Base-by-base conservation (phyloP, 2,113 vertebrate species). In the Notarius quadriscutis region DNA sequence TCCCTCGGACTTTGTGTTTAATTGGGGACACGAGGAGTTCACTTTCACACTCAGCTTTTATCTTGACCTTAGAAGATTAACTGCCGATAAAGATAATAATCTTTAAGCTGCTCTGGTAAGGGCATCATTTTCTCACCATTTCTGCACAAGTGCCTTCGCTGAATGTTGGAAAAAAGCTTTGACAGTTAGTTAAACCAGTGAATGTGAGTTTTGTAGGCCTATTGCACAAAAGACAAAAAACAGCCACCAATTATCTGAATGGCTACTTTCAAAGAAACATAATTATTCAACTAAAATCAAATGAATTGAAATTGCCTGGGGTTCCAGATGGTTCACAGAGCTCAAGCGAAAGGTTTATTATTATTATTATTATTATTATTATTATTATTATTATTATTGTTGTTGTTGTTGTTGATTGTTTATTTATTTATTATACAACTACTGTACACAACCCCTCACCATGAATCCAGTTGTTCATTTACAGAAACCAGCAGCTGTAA, bases 41-140 rank as follows among this genome's bases (percentile, higher is more conserved):
- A 95, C 93, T 85, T 92, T 95, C 92, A 92, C 93, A 94, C 94
- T 94, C 93, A 93, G 94, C 95, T 95, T 95, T 95, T 93, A 95
- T 95, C 94, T 95, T 95, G 94, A 95, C 94, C 94, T 94, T 92
- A 94, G 92, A 93, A 94, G 95, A 95, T 95, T 94, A 95, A 94
- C 93, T 93, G 93, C 93, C 93, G 93, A 95, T 94, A 95, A 93
- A 95, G 93, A 82, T 87, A 87, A 87, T 87, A 84, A 87, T 87
- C 87, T 87, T 62, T 71, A 63, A 75, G 81, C 72, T 65, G 72
- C 50, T 78, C 72, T 84, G 74, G 81, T 84, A 79, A 84, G 82
- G 87, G 82, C 69, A 63, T 84, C 62, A 67, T 87, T 87, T 87
- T 87, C 87, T 87, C 72, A 83, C 86, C 55, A 60, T 62, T 87